A percentile compares a stretch with the other conserved stretches of the same genome.
Evolutionary conservation across 2,797 vertebrate genomes (phyloP).

Genomic region (Dendrocincla fuliginosa): DNA sequence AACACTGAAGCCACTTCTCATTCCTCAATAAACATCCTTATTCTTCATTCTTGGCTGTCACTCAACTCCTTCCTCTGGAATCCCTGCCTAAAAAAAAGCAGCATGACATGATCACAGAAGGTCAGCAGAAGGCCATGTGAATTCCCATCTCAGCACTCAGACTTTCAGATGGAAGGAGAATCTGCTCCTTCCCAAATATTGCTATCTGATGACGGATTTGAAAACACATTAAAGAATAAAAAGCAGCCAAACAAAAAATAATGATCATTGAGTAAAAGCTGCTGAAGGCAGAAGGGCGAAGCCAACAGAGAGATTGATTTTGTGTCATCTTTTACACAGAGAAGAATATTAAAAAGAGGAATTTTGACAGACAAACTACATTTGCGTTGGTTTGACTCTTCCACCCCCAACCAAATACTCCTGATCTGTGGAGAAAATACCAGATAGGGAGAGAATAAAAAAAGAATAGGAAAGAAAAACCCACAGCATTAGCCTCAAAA

Average conservation of each 20-base stretch:
- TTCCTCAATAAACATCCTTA: not conserved
- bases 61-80: not conserved
- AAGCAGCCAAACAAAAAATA: not conserved
- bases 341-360: slow-evolving; percentile 4
- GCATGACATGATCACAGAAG: not conserved
- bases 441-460: not conserved
- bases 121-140: not conserved
- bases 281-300: not conserved
- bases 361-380: slow-evolving; percentile 22
- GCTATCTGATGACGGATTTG: not conserved
- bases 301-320: slow-evolving; percentile 33
- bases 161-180: not conserved
- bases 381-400: slow-evolving; percentile 21
- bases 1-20: not conserved
- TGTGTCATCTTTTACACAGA: slow-evolving; percentile 32
- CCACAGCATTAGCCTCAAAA: not conserved
- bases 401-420: not conserved
- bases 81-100: not conserved
- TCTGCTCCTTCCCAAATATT: not conserved
- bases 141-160: not conserved
- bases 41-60: not conserved
- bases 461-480: not conserved
- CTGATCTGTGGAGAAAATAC: not conserved
- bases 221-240: slow-evolving; percentile 12
- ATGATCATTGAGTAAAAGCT: not conserved